Conservation (phyloP, 2,888 invertebrate species). For the Pollenia angustigena region DNA sequence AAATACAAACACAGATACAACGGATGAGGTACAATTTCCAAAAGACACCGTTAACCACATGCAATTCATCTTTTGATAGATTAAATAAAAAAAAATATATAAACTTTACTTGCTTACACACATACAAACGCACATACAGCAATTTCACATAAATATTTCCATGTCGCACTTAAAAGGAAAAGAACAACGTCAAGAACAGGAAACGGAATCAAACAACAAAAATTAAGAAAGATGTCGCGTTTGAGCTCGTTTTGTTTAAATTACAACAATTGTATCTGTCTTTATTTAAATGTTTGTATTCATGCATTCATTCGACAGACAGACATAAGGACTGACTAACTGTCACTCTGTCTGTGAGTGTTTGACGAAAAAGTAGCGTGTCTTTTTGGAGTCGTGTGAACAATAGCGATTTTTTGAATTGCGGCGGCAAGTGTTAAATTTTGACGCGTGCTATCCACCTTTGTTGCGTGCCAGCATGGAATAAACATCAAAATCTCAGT, state of each 20-base stretch:
- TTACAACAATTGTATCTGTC: constrained; percentile 26
- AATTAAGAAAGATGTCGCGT: not conserved
- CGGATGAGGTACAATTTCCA: constrained; percentile 29
- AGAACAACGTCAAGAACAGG: not conserved
- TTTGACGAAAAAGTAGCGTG: constrained; percentile 65
- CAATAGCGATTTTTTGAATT: constrained; percentile 19
- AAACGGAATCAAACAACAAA: constrained; percentile 37
- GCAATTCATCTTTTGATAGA: constrained; percentile 79
- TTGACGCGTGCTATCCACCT: constrained; percentile 69
- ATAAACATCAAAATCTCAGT: constrained; percentile 73
- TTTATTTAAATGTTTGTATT: not conserved
- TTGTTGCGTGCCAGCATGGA: constrained; percentile 73
- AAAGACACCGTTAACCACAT: constrained; percentile 72
- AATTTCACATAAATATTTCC: constrained; percentile 12
- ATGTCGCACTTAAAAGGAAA: constrained; percentile 28
- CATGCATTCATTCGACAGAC: not conserved
- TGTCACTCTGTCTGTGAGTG: constrained; percentile 6
- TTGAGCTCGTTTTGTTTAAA: not conserved
- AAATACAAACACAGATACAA: constrained; percentile 8
- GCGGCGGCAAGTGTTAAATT: constrained; percentile 56
- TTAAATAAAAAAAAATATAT: constrained; percentile 74
- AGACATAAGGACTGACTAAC: not conserved
- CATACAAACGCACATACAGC: not conserved
- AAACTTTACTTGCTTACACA: constrained; percentile 51
- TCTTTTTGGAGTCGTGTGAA: constrained; percentile 68